Evolutionary conservation across 2,888 invertebrate species (phyloP), one percentile per base, ranked within the genome.

Genomic region (Microctonus aethiopoides): DNA sequence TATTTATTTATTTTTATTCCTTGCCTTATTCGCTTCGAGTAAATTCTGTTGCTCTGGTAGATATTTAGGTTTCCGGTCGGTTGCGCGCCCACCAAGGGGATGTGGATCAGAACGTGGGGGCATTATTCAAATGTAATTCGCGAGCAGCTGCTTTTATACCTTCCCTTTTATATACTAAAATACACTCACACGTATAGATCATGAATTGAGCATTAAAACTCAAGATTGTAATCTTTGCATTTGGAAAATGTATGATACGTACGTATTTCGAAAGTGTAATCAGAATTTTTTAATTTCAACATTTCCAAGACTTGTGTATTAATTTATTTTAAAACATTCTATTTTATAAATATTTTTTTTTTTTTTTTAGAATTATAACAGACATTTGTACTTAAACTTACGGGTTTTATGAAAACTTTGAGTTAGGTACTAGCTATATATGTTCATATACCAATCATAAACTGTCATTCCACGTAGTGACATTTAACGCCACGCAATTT

Each of bases 41-140:
- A 46, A 16, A 46, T 46, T 46, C 16, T 46, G 6, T 46, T 46
- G 46, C 46, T 46, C 7, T 16, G 46, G 46, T 46, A 75, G 78
- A 71, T 74, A 76, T 77, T 76, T 78, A 80, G 76, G 80, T 83
- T 83, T 86, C 85, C 86, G 84, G 85, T 83, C 84, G 85, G 83
- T 84, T 84, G 85, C 80, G 80, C 70, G 72, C 72, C 64, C 46
- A 46, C 52, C 34, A 32, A 54, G 61, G 70, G 57, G 29, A 46
- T 46, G 61, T 69, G 57, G 29, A 46, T 46, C 46, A 32, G 32
- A 41, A 54, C 54, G 34, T 54, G 64, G 63, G 46, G 64, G 69
- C 59, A 64, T 69, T 69, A 69, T 69, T 69, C 64, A 69, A 69
- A 69, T 69, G 36, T 64, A 69, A 69, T 69, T 69, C 56, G 69